These are phyloP conservation scores for Tiaroga cobitis DNA, from an alignment of 2,797 vertebrate genomes.

Conservation along the genomic window DNA sequence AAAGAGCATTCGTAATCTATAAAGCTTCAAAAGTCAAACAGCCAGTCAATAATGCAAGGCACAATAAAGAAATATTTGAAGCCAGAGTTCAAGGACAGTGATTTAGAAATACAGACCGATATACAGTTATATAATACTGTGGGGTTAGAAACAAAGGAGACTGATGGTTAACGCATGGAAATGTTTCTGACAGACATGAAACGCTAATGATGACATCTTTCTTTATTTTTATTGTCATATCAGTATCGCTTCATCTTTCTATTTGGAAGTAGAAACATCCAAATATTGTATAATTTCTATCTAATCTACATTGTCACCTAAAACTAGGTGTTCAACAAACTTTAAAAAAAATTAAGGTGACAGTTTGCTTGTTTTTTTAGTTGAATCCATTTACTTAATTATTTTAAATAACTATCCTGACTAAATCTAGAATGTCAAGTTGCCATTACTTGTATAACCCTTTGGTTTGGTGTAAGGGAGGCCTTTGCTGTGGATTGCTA, in stretches of 20 bases:
- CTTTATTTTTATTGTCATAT: neutral
- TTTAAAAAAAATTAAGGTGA: too few species aligned
- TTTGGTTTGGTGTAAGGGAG: conserved; percentile 24
- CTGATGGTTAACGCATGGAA: neutral
- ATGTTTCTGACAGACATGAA: neutral
- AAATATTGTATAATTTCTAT: neutral
- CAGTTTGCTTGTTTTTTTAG: neutral
- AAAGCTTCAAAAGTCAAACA: neutral
- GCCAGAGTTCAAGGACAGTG: neutral
- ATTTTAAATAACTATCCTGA: neutral
- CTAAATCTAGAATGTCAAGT: neutral
- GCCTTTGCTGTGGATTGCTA: conserved; percentile 34
- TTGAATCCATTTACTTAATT: neutral
- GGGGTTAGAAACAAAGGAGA: neutral
- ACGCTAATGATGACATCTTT: neutral
- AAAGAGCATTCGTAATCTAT: neutral
- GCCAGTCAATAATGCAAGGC: conserved; percentile 1
- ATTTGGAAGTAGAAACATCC: neutral
- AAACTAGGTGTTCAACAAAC: neutral
- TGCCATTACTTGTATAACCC: neutral
- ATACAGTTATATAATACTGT: neutral
- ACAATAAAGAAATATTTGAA: neutral
- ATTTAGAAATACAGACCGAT: neutral
- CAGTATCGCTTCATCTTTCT: neutral
- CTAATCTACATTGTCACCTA: neutral